Evolutionary conservation across 2,888 invertebrate genomes (phyloP), one percentile per base, ranked within the genome.

Genomic region (Drosophila helvetica): DNA sequence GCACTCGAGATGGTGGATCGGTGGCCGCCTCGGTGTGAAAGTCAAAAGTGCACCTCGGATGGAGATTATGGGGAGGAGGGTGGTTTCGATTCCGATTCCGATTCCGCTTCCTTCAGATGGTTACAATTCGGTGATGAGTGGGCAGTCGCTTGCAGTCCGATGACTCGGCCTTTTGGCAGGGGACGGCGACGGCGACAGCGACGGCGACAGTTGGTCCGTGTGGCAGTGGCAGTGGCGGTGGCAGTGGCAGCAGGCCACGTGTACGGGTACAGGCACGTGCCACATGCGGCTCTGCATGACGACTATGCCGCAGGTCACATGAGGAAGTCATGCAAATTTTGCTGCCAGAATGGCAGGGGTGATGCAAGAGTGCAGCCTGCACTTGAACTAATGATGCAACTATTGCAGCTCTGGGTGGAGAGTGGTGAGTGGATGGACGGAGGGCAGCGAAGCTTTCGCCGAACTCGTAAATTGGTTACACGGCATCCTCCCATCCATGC

Each of bases 161-260:
- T 78, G 51, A 64, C 64, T 67, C 30, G 68, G 75, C 67, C 65
- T 33, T 74, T 71, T 47, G 12, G 52, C 57, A 63, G 60, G 46
- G 38, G 6, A n/a, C 38, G 53, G 72, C 74, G 81, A 87, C 81
- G n/a, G n/a, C n/a, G n/a, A n/a, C n/a, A n/a, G n/a, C n/a, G 6
- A n/a, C 38, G 53, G 72, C 74, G 81, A 87, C 81, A 81, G 88
- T 85, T 82, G 88, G 88, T 67, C 61, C 55, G 33, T 45, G 15
- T 33, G 33, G 33, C 22, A 22, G 22, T 5, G 22, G 22, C 22
- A 22, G 22, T 5, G 22, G 22, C 5, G 5, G 22, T 22, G 22
- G 22, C 22, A 22, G 22, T 22, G 5, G 27, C 38, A 38, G 38
- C 38, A 15, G 38, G 38, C 38, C n/a, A 38, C 38, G 38, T 25